phyloP scores from a whole-genome alignment of 2,113 vertebrate species.

The Crypturellus undulatus region DNA sequence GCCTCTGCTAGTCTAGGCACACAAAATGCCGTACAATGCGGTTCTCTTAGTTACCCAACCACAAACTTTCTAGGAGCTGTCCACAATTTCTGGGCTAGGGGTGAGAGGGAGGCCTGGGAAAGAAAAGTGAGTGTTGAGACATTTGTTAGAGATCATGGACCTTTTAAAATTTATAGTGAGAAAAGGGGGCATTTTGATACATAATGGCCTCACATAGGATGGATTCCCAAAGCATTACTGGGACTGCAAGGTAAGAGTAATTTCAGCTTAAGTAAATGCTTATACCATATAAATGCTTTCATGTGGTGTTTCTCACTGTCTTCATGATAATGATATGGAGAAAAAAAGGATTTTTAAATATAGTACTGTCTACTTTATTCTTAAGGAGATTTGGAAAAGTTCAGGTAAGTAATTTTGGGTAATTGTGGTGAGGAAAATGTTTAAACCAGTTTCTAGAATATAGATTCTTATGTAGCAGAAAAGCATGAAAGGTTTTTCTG shows the following conservation, averaged over 20 bases:
- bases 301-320: fast-evolving
- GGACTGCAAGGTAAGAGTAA: background rate
- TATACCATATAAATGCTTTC: background rate
- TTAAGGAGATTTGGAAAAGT: background rate
- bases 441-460: background rate
- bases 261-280: background rate
- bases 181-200: background rate
- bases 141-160: background rate
- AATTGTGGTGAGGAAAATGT: background rate
- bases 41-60: background rate
- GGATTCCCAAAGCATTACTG: background rate
- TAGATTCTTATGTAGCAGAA: background rate
- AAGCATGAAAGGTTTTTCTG: background rate
- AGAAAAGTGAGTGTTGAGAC: background rate
- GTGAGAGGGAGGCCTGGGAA: too few relatives aligned
- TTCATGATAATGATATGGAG: background rate
- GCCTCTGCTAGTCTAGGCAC: fast-evolving
- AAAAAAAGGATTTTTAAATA: background rate
- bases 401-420: background rate
- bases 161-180: background rate
- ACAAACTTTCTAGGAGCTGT: background rate
- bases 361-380: fast-evolving
- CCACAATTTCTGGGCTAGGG: too few relatives aligned
- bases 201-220: background rate
- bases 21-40: background rate